Evolutionary conservation across 2,113 vertebrate species (phyloP).

Genomic region (Cynopterus brachyotis): DNA sequence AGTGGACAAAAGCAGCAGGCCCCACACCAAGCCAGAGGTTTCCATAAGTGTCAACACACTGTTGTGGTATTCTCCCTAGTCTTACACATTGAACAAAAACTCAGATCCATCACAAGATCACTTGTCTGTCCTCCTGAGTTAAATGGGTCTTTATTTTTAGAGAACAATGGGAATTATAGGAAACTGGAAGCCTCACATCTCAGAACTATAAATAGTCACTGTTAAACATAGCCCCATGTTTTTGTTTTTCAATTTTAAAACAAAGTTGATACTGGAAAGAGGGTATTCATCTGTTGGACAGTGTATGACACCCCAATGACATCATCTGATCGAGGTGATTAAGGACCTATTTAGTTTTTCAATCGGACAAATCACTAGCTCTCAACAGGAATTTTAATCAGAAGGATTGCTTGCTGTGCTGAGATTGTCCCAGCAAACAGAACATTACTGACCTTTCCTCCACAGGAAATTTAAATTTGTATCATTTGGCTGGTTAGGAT

Average conservation of each 20-base stretch:
- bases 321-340: constrained; percentile 59
- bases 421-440: constrained; percentile 33
- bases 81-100: constrained; percentile 43
- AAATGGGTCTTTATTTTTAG: constrained; percentile 64
- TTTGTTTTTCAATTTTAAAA: constrained; percentile 59
- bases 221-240: not conserved
- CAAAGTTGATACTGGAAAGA: constrained; percentile 49
- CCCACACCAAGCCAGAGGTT: not conserved
- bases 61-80: not conserved
- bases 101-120: constrained; percentile 59
- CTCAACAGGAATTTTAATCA: constrained; percentile 63
- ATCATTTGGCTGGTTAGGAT: constrained; percentile 60
- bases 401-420: not conserved
- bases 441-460: constrained; percentile 60
- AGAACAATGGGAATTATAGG: constrained; percentile 76
- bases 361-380: constrained; percentile 61
- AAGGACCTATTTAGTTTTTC: constrained; percentile 72
- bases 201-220: constrained; percentile 68
- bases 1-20: not conserved
- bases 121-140: constrained; percentile 27
- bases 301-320: constrained; percentile 48
- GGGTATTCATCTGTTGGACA: constrained; percentile 46
- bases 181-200: constrained; percentile 67
- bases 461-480: constrained; percentile 67
- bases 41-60: fast-evolving